These are phyloP conservation scores for Diabrotica balteata DNA, from an alignment of 2,888 invertebrate species.

Conservation along the genomic window DNA sequence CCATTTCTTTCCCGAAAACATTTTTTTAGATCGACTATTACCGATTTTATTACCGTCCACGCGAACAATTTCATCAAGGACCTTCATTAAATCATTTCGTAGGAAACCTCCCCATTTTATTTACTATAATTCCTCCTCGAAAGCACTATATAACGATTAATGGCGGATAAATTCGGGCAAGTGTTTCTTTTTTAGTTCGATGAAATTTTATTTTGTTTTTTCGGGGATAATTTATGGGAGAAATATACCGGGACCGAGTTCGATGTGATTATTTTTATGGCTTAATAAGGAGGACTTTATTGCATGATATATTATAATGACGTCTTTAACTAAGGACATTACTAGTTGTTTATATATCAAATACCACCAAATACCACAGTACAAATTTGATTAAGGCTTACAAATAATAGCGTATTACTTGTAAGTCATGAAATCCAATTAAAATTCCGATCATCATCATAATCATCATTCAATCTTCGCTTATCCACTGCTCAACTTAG, in stretches of 20 bases:
- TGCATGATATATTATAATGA: no score
- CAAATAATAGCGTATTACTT: no score
- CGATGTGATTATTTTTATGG: not conserved
- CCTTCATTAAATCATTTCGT: slow-evolving; percentile 1
- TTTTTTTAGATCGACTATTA: no score
- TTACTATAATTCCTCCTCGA: not conserved
- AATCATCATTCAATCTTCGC: no score
- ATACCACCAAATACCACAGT: no score
- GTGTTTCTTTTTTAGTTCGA: not conserved
- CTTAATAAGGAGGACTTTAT: not conserved
- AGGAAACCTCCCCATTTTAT: not conserved
- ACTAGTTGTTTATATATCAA: no score
- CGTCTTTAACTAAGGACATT: no score
- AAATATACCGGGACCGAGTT: not conserved
- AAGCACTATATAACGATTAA: not conserved
- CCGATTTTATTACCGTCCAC: not conserved
- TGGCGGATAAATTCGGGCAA: slow-evolving; percentile 1
- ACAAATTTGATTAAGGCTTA: no score
- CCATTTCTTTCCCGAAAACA: no score
- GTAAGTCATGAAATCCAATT: no score
- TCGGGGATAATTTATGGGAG: not conserved
- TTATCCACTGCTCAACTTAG: no score
- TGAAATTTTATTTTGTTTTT: slow-evolving; percentile 1
- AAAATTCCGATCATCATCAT: no score
- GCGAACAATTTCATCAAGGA: not conserved